Percentiles rank a stretch among this genome's conserved stretches.
Evolutionary conservation across 2,888 invertebrate genomes (phyloP).

Genomic region (Siphonodentalium dalli): DNA sequence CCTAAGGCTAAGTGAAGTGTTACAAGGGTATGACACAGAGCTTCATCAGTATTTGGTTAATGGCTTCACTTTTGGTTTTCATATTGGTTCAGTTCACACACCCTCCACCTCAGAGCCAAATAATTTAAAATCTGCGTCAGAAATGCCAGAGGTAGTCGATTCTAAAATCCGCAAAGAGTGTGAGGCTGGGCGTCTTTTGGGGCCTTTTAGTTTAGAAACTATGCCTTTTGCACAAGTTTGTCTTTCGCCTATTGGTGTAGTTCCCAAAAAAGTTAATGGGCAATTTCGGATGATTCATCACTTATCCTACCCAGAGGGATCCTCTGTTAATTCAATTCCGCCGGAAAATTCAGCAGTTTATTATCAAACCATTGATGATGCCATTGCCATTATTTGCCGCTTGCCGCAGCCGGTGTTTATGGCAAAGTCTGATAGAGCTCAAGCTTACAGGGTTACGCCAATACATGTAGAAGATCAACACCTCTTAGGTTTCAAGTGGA

Average conservation of each 20-base stretch:
- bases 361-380: conserved; percentile 19
- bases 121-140: conserved; percentile 14
- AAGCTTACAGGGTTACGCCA: conserved; percentile 17
- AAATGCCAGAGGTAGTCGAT: conserved; percentile 1
- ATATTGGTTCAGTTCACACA: no score
- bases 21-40: no score
- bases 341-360: conserved; percentile 7
- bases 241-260: conserved; percentile 15
- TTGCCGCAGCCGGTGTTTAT: conserved; percentile 7
- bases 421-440: conserved; percentile 14
- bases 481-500: conserved; percentile 19
- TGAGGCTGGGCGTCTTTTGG: background rate
- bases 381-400: background rate
- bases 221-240: conserved; percentile 10
- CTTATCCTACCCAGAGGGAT: conserved; percentile 13
- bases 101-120: no score
- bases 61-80: no score
- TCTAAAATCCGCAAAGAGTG: conserved; percentile 10
- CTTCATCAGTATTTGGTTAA: no score
- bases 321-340: conserved; percentile 16
- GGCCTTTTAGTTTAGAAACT: conserved; percentile 15
- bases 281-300: conserved; percentile 20
- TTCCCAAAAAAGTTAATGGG: conserved; percentile 16
- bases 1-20: no score
- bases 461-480: conserved; percentile 17